A percentile compares a stretch with the other conserved stretches of the same genome.
phyloP scores from a whole-genome alignment of 2,888 invertebrate species.

The Amblyteles armatorius region DNA sequence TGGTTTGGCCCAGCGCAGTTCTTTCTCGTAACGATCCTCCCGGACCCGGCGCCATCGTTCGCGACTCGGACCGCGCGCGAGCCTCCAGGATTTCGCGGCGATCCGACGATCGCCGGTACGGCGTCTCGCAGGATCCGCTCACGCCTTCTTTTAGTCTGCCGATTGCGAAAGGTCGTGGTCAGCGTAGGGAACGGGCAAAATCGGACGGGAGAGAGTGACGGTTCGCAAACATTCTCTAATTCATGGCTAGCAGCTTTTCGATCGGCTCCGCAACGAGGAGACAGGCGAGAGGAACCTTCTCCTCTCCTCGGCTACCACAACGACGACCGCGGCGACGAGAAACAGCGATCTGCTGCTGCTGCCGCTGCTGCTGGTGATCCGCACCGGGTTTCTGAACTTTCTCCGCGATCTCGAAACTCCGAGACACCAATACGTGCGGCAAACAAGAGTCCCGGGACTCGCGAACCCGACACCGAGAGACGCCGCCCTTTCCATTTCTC shows the following conservation, averaged over 20 bases:
- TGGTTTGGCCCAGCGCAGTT: constrained; percentile 18
- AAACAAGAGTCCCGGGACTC: constrained; percentile 40
- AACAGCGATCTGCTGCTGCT: constrained; percentile 44
- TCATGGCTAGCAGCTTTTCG: constrained; percentile 70
- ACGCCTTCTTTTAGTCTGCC: constrained; percentile 33
- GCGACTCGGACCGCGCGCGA: constrained; percentile 27
- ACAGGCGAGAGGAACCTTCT: constrained; percentile 57
- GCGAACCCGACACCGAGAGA: constrained; percentile 40
- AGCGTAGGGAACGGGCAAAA: constrained; percentile 63
- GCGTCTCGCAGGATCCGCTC: not conserved
- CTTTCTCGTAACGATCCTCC: constrained; percentile 40
- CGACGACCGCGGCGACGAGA: constrained; percentile 37
- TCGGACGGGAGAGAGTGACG: constrained; percentile 55
- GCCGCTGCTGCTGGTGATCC: constrained; percentile 32
- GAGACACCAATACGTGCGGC: constrained; percentile 8
- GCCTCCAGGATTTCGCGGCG: constrained; percentile 34
- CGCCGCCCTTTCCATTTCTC: constrained; percentile 57
- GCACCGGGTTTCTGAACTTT: constrained; percentile 55
- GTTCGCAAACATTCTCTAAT: constrained; percentile 72
- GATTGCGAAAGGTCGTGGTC: constrained; percentile 73
- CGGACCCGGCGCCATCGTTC: constrained; percentile 49
- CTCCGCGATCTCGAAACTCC: constrained; percentile 64
- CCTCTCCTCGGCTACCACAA: constrained; percentile 15
- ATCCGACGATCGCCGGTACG: not conserved
- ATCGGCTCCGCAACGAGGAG: constrained; percentile 47